Conservation (phyloP, 1,140 invertebrate species). For the Macrotrachela quadricornifera region DNA sequence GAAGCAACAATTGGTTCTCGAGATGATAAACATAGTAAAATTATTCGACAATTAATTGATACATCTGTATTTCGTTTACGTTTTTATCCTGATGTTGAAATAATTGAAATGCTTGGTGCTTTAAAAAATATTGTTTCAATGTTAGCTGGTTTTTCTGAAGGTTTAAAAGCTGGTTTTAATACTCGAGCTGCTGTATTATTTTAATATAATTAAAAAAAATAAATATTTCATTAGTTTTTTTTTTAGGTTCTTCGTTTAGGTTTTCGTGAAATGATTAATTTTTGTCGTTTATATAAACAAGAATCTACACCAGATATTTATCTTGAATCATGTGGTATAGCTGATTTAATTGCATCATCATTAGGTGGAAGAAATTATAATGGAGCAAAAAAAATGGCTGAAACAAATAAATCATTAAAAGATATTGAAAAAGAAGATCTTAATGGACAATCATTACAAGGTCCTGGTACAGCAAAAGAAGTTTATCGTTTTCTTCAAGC, state of each 20-base stretch:
- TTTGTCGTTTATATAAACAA: conserved; percentile 21
- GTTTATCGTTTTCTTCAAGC: no score
- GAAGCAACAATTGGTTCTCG: conserved; percentile 64
- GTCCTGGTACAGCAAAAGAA: conserved; percentile 81
- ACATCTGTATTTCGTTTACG: no score
- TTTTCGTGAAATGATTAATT: conserved; percentile 51
- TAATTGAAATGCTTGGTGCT: conserved; percentile 91
- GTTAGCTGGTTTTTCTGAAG: conserved; percentile 87
- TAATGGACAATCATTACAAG: conserved; percentile 91
- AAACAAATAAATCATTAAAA: conserved; percentile 57
- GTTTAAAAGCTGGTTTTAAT: conserved; percentile 76
- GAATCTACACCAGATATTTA: conserved; percentile 51
- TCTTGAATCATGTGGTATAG: conserved; percentile 93
- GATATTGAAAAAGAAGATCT: conserved; percentile 79
- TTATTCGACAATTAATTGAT: no score
- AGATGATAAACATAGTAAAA: no score
- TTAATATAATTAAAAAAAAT: no score
- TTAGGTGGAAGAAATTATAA: conserved; percentile 71
- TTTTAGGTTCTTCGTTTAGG: conserved; percentile 69
- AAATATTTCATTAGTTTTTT: no score
- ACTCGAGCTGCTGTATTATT: conserved; percentile 95
- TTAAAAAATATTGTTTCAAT: conserved; percentile 98
- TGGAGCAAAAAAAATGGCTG: conserved; percentile 52
- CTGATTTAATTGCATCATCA: conserved; percentile 93
- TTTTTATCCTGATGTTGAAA: conserved; percentile 39